Conservation (phyloP, 2,113 vertebrate species). For the Semnornis frantzii region DNA sequence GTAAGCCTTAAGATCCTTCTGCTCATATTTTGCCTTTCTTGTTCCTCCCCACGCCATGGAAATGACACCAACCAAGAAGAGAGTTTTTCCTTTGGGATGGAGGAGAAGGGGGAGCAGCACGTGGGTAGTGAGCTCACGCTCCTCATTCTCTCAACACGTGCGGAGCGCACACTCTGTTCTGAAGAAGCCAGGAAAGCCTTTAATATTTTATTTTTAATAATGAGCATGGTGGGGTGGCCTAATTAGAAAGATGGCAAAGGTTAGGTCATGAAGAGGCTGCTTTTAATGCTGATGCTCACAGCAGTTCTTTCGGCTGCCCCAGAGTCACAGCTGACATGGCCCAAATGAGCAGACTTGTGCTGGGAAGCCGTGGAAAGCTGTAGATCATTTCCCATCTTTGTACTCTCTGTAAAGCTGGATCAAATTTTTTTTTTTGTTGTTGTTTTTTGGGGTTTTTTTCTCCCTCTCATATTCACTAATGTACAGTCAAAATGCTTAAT, state of each 20-base stretch:
- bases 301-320: background rate
- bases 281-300: slow-evolving; percentile 1
- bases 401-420: background rate
- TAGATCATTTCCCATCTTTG: background rate
- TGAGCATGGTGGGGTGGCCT: background rate
- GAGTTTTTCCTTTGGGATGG: background rate
- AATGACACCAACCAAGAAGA: background rate
- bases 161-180: background rate
- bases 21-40: background rate
- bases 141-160: background rate
- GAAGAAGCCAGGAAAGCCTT: background rate
- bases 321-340: background rate
- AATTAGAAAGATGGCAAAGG: background rate
- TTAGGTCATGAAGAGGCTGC: background rate
- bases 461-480: slow-evolving; percentile 56
- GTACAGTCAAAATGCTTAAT: slow-evolving; percentile 68
- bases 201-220: background rate
- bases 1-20: background rate
- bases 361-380: background rate
- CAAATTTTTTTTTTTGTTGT: no score
- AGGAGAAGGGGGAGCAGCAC: background rate
- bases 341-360: background rate
- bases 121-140: background rate
- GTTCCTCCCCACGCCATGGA: background rate
- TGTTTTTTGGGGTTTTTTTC: background rate